These are phyloP conservation scores for Lontra canadensis DNA, from an alignment of 2,113 vertebrate species.

Conservation along the genomic window DNA sequence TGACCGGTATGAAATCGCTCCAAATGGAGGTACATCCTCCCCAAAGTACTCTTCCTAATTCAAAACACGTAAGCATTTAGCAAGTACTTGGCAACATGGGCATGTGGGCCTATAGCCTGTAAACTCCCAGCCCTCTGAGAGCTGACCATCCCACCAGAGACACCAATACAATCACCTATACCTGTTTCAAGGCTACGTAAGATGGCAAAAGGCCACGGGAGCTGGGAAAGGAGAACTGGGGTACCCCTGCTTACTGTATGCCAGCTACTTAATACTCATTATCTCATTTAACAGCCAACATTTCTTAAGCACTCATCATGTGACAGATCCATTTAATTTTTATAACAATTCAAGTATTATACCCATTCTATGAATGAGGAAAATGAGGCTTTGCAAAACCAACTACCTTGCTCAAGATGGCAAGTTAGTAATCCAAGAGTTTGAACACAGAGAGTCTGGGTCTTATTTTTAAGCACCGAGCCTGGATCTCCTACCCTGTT, in stretches of 20 bases:
- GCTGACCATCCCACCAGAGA: neutral
- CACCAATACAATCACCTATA: neutral
- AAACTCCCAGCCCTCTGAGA: neutral
- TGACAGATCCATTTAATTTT: neutral
- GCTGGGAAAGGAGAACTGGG: neutral
- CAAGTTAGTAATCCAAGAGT: neutral
- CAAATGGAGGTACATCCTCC: neutral
- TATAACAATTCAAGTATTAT: neutral
- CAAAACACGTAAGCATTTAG: neutral
- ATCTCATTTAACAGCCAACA: neutral
- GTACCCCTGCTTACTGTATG: neutral
- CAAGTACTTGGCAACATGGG: neutral
- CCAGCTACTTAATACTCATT: neutral
- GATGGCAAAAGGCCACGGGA: neutral
- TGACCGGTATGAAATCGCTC: neutral
- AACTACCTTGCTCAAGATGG: neutral
- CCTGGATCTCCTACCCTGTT: neutral
- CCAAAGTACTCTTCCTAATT: neutral
- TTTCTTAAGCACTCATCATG: neutral
- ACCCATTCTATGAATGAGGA: neutral
- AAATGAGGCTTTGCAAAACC: neutral
- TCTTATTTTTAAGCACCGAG: neutral
- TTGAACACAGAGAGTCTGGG: neutral
- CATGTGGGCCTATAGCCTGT: neutral
- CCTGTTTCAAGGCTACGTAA: neutral